Evolutionary conservation across 2,797 vertebrate genomes (phyloP).

Genomic region (Peromyscus eremicus): DNA sequence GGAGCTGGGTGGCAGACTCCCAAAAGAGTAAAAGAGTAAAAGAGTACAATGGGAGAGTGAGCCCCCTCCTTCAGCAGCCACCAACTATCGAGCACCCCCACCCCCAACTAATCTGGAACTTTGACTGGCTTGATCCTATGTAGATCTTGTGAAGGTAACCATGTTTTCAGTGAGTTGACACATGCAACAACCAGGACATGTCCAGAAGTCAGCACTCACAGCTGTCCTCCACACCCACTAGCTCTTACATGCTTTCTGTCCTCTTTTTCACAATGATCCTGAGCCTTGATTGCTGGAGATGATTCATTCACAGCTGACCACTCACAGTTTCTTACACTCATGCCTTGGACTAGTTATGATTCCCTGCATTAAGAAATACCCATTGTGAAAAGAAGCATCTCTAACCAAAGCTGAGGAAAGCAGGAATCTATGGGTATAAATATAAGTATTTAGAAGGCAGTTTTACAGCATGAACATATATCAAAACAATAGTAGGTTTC

Average conservation of each 20-base stretch:
- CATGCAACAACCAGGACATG: background rate
- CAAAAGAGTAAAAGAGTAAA: too few species aligned
- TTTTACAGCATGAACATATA: background rate
- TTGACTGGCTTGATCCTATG: background rate
- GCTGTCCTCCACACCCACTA: background rate
- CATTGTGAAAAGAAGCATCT: background rate
- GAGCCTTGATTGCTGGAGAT: background rate
- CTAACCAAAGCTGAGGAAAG: background rate
- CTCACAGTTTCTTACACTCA: background rate
- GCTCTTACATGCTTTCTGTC: background rate
- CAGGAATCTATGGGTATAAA: background rate
- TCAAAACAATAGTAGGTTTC: background rate
- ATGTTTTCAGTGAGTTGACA: background rate
- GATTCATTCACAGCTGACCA: background rate
- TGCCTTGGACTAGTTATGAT: background rate
- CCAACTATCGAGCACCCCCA: background rate
- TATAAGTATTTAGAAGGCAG: background rate
- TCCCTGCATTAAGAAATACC: background rate
- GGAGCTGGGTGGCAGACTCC: too few species aligned
- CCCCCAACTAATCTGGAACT: background rate
- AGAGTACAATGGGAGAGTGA: background rate
- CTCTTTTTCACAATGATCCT: background rate
- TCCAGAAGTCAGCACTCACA: too few species aligned
- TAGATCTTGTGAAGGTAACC: background rate
- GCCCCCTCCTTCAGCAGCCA: background rate